A percentile compares a stretch with the other conserved stretches of the same genome.
phyloP scores from a whole-genome alignment of 2,888 invertebrate genomes.

The Neria commutata region DNA sequence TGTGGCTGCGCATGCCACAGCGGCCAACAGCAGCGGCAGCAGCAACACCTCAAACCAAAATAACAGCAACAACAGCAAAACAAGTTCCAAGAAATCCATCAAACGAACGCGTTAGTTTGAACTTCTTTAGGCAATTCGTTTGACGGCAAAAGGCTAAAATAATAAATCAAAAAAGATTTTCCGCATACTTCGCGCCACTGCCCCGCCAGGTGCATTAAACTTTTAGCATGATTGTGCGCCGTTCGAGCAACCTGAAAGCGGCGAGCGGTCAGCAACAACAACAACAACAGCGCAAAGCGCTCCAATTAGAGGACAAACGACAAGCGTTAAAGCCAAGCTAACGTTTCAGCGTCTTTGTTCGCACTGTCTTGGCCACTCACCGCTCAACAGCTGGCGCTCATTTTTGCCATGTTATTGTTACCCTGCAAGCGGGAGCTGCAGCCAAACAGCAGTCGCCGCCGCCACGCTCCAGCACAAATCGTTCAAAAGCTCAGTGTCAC shows the following conservation, averaged over 20 bases:
- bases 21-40: not conserved
- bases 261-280: not conserved
- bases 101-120: not conserved
- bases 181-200: not conserved
- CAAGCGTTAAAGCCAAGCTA: not conserved
- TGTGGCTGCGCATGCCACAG: not conserved
- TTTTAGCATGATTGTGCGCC: no score
- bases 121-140: not conserved
- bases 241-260: not conserved
- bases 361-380: no score
- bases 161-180: not conserved
- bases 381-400: not conserved
- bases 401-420: no score
- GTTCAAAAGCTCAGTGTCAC: not conserved
- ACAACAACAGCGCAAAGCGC: not conserved
- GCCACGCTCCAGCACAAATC: not conserved
- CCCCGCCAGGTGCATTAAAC: conserved; percentile 22
- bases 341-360: not conserved
- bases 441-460: not conserved
- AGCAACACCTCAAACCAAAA: not conserved
- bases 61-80: not conserved
- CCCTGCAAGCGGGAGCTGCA: no score
- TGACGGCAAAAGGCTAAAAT: not conserved
- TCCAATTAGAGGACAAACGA: not conserved
- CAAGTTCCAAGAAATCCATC: not conserved